Evolutionary conservation across 2,888 invertebrate genomes (phyloP).

Genomic region (Rotaria magnacalcarata): DNA sequence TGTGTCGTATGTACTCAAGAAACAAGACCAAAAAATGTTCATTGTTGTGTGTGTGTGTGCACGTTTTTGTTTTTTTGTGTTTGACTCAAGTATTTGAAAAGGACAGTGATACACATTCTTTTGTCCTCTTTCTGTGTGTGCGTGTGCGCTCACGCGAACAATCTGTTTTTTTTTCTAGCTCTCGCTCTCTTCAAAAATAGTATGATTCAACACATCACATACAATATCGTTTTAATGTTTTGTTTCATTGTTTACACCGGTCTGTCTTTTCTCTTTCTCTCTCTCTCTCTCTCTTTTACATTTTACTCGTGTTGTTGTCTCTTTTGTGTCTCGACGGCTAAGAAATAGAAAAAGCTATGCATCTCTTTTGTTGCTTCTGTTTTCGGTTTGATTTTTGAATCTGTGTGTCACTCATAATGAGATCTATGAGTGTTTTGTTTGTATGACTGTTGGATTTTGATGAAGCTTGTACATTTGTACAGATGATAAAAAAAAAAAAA

Average conservation of each 20-base stretch:
- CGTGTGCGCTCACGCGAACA: not conserved
- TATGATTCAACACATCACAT: constrained; percentile 18
- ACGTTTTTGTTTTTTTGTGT: not conserved
- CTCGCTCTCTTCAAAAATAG: not conserved
- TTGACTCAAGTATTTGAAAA: constrained; percentile 10
- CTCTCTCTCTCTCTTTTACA: not conserved
- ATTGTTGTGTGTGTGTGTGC: not conserved
- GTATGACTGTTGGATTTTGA: not conserved
- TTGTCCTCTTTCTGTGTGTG: not conserved
- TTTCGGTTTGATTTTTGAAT: not conserved
- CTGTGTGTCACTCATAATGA: constrained; percentile 18
- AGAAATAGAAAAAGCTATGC: not conserved
- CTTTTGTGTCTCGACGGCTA: not conserved
- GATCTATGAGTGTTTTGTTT: not conserved
- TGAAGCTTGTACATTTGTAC: constrained; percentile 25
- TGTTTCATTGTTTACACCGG: constrained; percentile 28
- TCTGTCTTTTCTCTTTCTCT: not conserved
- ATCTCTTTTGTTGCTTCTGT: constrained; percentile 16
- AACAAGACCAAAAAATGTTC: constrained; percentile 26
- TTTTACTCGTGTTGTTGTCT: not conserved
- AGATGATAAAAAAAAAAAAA: not conserved
- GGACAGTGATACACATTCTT: constrained; percentile 16
- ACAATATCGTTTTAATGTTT: constrained; percentile 5
- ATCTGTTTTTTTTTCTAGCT: not conserved
- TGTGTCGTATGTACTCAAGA: constrained; percentile 10